Conservation (phyloP, 30 jellyfish, hydroid and myxozoan species). For the Aurelia sp. region DNA sequence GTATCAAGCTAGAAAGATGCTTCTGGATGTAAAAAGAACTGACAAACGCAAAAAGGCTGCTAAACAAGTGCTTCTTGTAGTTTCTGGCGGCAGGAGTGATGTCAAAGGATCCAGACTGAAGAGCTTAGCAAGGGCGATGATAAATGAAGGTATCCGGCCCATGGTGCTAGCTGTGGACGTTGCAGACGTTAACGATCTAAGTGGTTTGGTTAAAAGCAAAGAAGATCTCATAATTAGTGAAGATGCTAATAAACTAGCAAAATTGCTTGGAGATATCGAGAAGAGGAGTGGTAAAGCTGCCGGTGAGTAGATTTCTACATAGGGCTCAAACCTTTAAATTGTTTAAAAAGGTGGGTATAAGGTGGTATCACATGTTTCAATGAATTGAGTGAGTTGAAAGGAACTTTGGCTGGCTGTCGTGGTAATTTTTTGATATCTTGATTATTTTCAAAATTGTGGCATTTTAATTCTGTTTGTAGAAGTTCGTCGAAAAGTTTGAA, state of each 20-base stretch:
- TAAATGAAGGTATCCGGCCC: slow-evolving; percentile 2
- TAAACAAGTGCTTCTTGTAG: slow-evolving; percentile 17
- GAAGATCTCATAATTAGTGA: background rate
- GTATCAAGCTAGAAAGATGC: background rate
- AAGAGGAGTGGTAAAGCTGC: slow-evolving; percentile 21
- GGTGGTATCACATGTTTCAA: too few species aligned
- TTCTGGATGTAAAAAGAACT: background rate
- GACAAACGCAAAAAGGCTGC: background rate
- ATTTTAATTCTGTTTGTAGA: too few species aligned
- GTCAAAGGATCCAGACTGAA: background rate
- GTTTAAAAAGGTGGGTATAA: too few species aligned
- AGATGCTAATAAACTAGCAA: background rate
- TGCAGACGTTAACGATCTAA: background rate
- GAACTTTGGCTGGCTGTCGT: too few species aligned
- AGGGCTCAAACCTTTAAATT: too few species aligned
- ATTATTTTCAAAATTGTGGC: too few species aligned
- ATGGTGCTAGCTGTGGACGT: slow-evolving; percentile 21
- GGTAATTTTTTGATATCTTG: too few species aligned
- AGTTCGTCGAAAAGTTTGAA: too few species aligned
- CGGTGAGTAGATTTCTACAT: background rate
- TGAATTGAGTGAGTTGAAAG: too few species aligned
- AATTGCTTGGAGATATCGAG: background rate
- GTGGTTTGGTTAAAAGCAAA: background rate
- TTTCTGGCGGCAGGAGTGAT: slow-evolving; percentile 8
- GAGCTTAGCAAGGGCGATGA: background rate